Evolutionary conservation across 2,113 vertebrate genomes (phyloP).

Genomic region (Brachyhypopomus occidentalis): DNA sequence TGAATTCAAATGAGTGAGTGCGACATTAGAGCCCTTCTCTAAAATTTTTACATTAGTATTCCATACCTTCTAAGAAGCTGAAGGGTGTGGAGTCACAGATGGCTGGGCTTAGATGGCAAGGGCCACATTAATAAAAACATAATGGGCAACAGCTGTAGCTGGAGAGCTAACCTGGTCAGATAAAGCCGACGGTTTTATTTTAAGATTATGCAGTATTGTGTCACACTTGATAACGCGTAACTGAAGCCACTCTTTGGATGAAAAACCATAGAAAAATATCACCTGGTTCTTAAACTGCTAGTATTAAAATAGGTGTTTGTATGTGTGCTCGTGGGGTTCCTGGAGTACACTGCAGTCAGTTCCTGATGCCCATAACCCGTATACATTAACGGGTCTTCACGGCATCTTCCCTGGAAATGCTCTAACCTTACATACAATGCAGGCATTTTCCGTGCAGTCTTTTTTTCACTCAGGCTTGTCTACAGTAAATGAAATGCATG

Average conservation of each 20-base stretch:
- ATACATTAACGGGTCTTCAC: no score
- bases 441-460: no score
- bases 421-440: no score
- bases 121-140: conserved; percentile 40
- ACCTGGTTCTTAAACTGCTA: neutral
- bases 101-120: conserved; percentile 30
- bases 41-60: conserved; percentile 38
- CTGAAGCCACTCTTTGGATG: neutral
- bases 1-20: conserved; percentile 13
- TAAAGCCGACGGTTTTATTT: conserved; percentile 12
- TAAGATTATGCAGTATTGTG: neutral
- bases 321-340: no score
- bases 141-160: conserved; percentile 42
- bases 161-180: conserved; percentile 29
- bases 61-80: conserved; percentile 22
- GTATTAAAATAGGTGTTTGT: no score
- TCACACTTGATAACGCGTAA: neutral
- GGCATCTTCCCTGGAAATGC: no score
- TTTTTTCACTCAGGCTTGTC: neutral
- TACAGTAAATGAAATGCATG: neutral
- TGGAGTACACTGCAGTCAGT: no score
- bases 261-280: neutral
- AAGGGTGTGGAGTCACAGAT: conserved; percentile 44
- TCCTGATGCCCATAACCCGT: no score
- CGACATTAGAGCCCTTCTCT: neutral